Conservation (phyloP, 1,140 invertebrate genomes). For the Neomicropteryx cornuta region DNA sequence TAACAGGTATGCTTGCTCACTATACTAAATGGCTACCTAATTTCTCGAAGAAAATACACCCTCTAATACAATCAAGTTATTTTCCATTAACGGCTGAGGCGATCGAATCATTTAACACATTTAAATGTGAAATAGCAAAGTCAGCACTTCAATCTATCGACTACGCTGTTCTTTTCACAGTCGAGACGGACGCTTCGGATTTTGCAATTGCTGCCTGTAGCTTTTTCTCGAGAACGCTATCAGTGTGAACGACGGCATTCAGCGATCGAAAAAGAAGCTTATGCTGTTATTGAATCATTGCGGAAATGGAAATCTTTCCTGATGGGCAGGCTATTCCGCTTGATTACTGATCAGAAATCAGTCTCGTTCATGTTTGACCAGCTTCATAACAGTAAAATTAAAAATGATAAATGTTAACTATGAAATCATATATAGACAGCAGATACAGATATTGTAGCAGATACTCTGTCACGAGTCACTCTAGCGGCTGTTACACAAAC, state of each 20-base stretch:
- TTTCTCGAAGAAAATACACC: slow-evolving; percentile 1
- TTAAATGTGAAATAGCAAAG: background rate
- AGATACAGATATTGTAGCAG: background rate
- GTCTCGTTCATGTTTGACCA: slow-evolving; percentile 1
- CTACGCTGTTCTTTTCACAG: background rate
- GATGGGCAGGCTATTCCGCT: background rate
- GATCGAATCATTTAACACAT: slow-evolving; percentile 1
- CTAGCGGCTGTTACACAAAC: background rate
- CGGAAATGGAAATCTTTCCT: slow-evolving; percentile 1
- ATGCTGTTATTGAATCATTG: slow-evolving; percentile 11
- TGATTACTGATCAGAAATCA: slow-evolving; percentile 1
- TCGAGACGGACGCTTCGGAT: background rate
- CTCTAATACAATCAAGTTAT: background rate
- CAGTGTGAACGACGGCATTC: slow-evolving; percentile 11
- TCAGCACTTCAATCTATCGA: background rate
- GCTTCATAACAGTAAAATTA: background rate
- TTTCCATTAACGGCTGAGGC: background rate
- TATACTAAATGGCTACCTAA: background rate
- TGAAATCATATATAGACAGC: background rate
- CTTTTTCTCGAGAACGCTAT: slow-evolving; percentile 14
- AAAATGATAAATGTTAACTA: background rate
- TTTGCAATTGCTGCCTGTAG: slow-evolving; percentile 8
- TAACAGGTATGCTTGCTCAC: background rate
- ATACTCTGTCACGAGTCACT: slow-evolving; percentile 1
- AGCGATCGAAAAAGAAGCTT: slow-evolving; percentile 16